A percentile compares a stretch with the other conserved stretches of the same genome.
These are phyloP conservation scores for Coregonus suidteri DNA, from an alignment of 2,797 vertebrate species.

Conservation along the genomic window DNA sequence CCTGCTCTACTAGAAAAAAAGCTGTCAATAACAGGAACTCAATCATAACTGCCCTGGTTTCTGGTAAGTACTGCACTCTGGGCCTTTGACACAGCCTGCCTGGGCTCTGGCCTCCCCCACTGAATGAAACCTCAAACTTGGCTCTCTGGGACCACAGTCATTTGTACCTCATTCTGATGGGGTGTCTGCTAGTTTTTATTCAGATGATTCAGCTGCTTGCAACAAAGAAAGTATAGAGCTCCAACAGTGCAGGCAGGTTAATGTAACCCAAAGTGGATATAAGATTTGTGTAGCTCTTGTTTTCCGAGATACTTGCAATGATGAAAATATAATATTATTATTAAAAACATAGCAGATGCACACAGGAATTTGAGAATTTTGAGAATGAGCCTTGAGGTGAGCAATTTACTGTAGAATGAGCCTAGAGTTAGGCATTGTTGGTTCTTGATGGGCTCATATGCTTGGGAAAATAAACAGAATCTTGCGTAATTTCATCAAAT, in stretches of 20 bases:
- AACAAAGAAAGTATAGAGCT: slow-evolving; percentile 52
- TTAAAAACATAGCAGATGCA: slow-evolving; percentile 25
- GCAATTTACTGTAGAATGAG: background rate
- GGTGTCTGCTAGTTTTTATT: slow-evolving; percentile 59
- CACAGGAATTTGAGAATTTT: slow-evolving; percentile 1
- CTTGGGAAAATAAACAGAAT: background rate
- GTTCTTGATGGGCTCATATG: no score
- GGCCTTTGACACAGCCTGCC: slow-evolving; percentile 58
- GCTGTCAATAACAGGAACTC: slow-evolving; percentile 92
- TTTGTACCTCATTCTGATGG: slow-evolving; percentile 72
- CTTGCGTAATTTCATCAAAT: background rate
- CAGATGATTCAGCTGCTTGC: slow-evolving; percentile 30
- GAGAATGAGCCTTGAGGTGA: background rate
- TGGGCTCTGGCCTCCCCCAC: slow-evolving; percentile 65
- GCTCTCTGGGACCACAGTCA: slow-evolving; percentile 62
- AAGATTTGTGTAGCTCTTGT: slow-evolving; percentile 47
- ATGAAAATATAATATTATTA: slow-evolving; percentile 45
- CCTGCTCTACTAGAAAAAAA: slow-evolving; percentile 70
- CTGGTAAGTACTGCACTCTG: slow-evolving; percentile 69
- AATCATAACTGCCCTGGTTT: slow-evolving; percentile 89
- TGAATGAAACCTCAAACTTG: slow-evolving; percentile 68
- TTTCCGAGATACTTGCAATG: slow-evolving; percentile 41
- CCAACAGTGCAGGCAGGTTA: slow-evolving; percentile 53
- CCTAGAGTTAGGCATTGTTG: background rate
- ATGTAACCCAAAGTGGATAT: slow-evolving; percentile 49